Evolutionary conservation across 2,888 invertebrate species (phyloP), one percentile per base, ranked within the genome.

Genomic region (Dolichopus griseipennis): DNA sequence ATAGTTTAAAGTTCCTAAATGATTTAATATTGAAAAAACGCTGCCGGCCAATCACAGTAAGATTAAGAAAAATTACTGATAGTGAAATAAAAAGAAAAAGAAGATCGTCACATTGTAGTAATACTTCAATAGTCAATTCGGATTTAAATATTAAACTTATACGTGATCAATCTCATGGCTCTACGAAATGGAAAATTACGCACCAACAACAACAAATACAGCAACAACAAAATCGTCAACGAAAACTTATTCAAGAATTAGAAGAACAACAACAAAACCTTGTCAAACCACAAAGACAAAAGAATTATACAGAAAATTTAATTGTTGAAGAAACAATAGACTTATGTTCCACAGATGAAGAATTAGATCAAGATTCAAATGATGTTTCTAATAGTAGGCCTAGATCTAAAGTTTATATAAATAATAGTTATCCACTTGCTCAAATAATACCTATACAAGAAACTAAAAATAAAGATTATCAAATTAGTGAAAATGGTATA

Each of bases 301-400:
- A 63, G 34, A 34, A 80, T 18, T 12, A 52, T 52, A 6, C 18
- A 18, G 52, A 52, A 52, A 52, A 52, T 12, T n/a, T 52, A 72
- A 76, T 78, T 41, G 75, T 81, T 80, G 85, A 86, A 75, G 82
- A 82, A 72, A 85, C 86, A 76, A 88, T 89, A 73, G 87, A 89
- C 77, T 83, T 89, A 76, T 89, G 88, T 78, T 88, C 84, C 9
- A 84, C 89, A 1, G 88, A 88, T 69, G 88, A 88, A 73, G 88
- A 89, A 70, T 78, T 76, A 20, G 75, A 75, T 37, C 43, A n/a
- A 37, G 8, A 37, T 37, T 12, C 8, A 37, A 37, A 37, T 52
- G 52, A 52, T 15, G 6, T 6, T n/a, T 15, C 52, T 7, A n/a
- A n/a, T n/a, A n/a, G n/a, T n/a, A n/a, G n/a, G n/a, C n/a, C n/a